Base-by-base conservation (phyloP, 2,888 invertebrate genomes). In the Chirona hameri region DNA sequence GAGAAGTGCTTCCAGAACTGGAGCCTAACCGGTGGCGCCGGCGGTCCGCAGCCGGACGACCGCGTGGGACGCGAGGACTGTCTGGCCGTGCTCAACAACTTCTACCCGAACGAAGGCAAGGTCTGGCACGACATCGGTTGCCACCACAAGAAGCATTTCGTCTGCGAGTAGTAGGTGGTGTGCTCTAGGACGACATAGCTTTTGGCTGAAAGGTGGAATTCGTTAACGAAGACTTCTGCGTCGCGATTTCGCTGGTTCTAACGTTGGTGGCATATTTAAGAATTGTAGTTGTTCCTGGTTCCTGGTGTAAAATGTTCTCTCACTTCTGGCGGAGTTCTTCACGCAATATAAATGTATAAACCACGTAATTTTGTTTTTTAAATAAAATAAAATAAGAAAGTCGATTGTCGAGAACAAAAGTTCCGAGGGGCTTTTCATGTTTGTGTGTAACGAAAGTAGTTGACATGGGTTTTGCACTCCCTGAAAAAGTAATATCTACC, bases 91-190 rank as follows among this genome's bases (percentile, higher is more conserved):
- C 90, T 96, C 85, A 96, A 96, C 90, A 96, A 96, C 89, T 96
- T 96, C 14, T 96, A 96, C 91, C 52, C 52, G 52, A 95, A 93
- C 87, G 96, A 96, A 87, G 96, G 96, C 85, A 95, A 96, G 88
- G 95, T 94, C 85, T 96, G 96, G 96, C 96, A 96, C 89, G 96
- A 96, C 88, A 95, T 96, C 82, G 95, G 95, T 85, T 96, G 96
- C 89, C 95, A 96, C 89, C 96, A 96, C 89, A 95, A 96, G 89
- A 96, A 96, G 88, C 96, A 96, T 2, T 92, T 96, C 88, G 92
- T 96, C 86, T 96, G 96, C 88, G 96, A 96, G 69, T 1, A 29
- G 7, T 60, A 60, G 4, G n/a, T 24, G n/a, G 18, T 60, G 18
- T 60, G 24, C 24, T 60, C 24, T 24, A 21, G 9, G 24, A 15